Evolutionary conservation across 2,113 vertebrate genomes (phyloP), one percentile per base, ranked within the genome.

Genomic region (Seriola aureovittata): DNA sequence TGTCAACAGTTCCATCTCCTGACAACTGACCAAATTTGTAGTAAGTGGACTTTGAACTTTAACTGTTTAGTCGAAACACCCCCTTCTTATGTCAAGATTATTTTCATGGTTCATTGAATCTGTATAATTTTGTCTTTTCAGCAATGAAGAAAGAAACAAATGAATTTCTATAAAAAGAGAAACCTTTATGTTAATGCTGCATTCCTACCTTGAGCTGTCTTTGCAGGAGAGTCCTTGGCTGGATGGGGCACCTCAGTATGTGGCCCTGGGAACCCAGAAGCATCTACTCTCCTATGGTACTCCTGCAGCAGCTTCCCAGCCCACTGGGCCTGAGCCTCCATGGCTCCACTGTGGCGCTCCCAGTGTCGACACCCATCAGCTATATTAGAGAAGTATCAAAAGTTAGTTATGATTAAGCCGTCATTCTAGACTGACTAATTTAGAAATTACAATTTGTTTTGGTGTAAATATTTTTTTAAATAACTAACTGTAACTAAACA

Each of bases 241-340:
- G 85, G 38, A 44, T 71, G 71, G 34, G 82, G 50, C 8, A 3
- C 38, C 40, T 95, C 93, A 6, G 80, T 40, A 8, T 87, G 69
- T 19, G 91, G 93, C 16, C 87, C 92, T 7, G 94, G 94, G 60
- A 96, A 87, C 42, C 92, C 92, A 8, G 85, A 89, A 13, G 95
- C 91, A 92, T 97, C 93, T 82, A 91, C 87, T 94, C 95, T 93
- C 82, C 65, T 95, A 91, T 97, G 96, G 91, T 97, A 98, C 78
- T 98, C 97, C 82, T 93, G 91, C 81, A 97, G 95, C 87, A 99
- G 88, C 69, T 96, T 96, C 76, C 94, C 91, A 4, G 96, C 97
- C 98, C 98, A 99, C 57, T 97, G 96, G 3, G 94, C 95, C n/a
- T 97, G 96, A 2, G 95, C 94, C 71, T 98, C 98, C 97, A 99